Conservation (phyloP, 2,888 invertebrate genomes). For the Villa cingulata region DNA sequence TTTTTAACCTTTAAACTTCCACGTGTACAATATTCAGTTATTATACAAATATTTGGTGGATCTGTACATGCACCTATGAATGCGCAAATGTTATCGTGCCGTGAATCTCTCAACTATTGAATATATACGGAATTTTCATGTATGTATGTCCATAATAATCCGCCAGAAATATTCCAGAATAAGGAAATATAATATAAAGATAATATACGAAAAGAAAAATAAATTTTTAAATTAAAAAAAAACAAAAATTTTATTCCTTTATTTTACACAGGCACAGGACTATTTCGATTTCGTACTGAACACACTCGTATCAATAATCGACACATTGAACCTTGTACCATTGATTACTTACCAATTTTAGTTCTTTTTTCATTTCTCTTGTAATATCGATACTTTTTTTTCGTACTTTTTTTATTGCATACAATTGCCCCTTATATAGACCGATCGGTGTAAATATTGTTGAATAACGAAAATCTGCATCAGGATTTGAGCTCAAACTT, state of each 20-base stretch:
- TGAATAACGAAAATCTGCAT: constrained; percentile 78
- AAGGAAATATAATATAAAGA: too few species aligned
- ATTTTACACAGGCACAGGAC: too few species aligned
- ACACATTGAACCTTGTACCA: not conserved
- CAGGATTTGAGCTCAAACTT: constrained; percentile 82
- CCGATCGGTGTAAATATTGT: constrained; percentile 85
- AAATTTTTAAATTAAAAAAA: too few species aligned
- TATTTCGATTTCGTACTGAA: not conserved
- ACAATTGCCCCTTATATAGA: constrained; percentile 72
- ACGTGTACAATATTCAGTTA: constrained; percentile 78
- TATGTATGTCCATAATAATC: too few species aligned
- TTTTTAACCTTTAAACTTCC: constrained; percentile 89
- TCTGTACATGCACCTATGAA: constrained; percentile 89
- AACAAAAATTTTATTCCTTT: too few species aligned
- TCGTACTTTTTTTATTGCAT: constrained; percentile 73
- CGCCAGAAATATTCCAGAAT: too few species aligned
- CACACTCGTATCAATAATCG: not conserved
- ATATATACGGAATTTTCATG: not conserved
- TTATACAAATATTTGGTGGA: constrained; percentile 76
- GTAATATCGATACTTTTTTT: constrained; percentile 80
- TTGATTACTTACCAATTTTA: constrained; percentile 68
- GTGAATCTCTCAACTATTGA: constrained; percentile 68
- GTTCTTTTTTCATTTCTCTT: constrained; percentile 80
- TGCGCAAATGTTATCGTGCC: constrained; percentile 83
- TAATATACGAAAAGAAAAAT: too few species aligned